Percentiles rank a stretch among this genome's conserved stretches.
Conservation (phyloP, 2,113 vertebrate genomes). For the Fukomys damarensis region DNA sequence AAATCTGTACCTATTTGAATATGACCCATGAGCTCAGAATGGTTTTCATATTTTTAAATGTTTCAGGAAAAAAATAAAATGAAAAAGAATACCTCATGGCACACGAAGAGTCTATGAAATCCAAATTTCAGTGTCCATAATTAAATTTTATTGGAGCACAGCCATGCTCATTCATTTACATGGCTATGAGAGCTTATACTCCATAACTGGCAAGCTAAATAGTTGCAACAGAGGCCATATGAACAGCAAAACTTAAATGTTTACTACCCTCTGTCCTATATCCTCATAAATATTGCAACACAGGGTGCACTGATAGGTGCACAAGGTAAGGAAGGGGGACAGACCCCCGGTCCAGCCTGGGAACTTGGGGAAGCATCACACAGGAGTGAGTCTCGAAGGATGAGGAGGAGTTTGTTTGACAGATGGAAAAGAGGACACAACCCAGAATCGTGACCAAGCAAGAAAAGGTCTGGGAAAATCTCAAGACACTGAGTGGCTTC, state of each 20-base stretch:
- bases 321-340: not conserved
- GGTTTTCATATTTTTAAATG: not conserved
- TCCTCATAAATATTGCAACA: not conserved
- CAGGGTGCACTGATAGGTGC: not conserved
- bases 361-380: too few relatives aligned
- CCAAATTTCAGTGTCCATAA: conserved; percentile 28
- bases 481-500: not conserved
- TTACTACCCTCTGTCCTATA: not conserved
- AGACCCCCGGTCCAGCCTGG: not conserved
- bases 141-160: not conserved
- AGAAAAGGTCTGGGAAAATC: not conserved
- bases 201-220: not conserved
- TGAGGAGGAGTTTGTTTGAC: not conserved
- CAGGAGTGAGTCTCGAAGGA: not conserved
- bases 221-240: not conserved
- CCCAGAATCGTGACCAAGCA: not conserved
- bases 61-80: conserved; percentile 17
- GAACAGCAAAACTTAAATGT: not conserved
- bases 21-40: not conserved
- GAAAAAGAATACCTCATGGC: not conserved
- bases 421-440: not conserved
- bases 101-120: not conserved
- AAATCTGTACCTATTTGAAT: not conserved
- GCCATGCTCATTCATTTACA: not conserved
- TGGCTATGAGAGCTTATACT: not conserved